Evolutionary conservation across 2,797 vertebrate genomes (phyloP).

Genomic region (Neopelma chrysocephalum): DNA sequence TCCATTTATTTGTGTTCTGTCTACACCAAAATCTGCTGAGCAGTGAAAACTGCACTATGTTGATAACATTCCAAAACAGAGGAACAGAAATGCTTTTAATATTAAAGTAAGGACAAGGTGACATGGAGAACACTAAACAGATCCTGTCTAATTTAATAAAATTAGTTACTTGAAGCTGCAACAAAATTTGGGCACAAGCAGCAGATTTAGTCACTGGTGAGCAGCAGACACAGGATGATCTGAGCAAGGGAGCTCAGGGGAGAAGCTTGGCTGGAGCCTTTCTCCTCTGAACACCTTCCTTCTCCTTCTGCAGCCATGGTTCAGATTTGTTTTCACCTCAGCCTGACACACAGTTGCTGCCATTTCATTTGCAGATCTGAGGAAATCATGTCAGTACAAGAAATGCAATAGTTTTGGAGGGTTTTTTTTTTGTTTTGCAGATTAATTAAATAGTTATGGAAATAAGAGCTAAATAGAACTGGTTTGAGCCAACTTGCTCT

Average conservation of each 20-base stretch:
- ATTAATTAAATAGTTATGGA: slow-evolving; percentile 61
- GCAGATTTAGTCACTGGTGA: neutral
- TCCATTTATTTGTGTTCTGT: neutral
- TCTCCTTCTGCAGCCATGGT: neutral
- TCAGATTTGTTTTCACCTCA: neutral
- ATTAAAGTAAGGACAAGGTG: neutral
- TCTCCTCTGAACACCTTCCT: neutral
- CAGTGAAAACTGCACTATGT: neutral
- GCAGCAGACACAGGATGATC: neutral
- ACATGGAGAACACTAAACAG: neutral
- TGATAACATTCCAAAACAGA: neutral
- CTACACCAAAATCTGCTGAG: neutral
- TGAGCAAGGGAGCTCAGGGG: neutral
- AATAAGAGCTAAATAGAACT: slow-evolving; percentile 33
- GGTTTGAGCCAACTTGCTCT: slow-evolving; percentile 7
- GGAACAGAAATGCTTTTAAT: neutral
- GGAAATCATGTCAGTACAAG: slow-evolving; percentile 43
- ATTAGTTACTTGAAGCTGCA: neutral
- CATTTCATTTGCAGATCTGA: slow-evolving; percentile 52
- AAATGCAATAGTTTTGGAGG: neutral
- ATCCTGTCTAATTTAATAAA: neutral
- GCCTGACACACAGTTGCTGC: neutral
- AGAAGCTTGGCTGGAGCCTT: neutral
- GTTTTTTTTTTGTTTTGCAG: neutral
- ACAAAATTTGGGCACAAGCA: neutral